phyloP scores from a whole-genome alignment of 2,797 vertebrate genomes.

The Coendou prehensilis region DNA sequence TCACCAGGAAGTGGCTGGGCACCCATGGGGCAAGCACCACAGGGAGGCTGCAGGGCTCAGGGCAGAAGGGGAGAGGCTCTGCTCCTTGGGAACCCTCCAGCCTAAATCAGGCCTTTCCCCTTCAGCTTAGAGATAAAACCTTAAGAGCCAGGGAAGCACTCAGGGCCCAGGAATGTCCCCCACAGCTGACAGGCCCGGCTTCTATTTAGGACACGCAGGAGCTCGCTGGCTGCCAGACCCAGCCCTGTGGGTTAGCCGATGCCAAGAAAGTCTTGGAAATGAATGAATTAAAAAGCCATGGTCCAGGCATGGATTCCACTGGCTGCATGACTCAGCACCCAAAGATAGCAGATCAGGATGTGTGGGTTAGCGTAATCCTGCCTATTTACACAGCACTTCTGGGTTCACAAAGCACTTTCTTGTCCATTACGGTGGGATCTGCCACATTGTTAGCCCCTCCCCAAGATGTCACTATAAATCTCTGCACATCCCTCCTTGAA shows the following conservation, averaged over 20 bases:
- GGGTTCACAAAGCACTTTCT: neutral
- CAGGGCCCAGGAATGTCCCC: constrained; percentile 80
- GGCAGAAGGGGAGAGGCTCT: neutral
- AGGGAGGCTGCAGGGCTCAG: neutral
- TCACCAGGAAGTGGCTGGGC: constrained; percentile 26
- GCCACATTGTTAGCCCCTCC: neutral
- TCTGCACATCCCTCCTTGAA: neutral
- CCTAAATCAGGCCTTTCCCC: constrained; percentile 78
- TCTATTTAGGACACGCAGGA: constrained; percentile 37
- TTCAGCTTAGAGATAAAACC: constrained; percentile 79
- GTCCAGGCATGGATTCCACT: neutral
- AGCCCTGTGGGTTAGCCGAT: constrained; percentile 12
- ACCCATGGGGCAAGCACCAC: neutral
- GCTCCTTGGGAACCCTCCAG: constrained; percentile 62
- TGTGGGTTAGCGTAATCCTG: neutral
- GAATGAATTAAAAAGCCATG: neutral
- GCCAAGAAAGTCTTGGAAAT: constrained; percentile 70
- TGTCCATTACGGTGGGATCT: neutral
- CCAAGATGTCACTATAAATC: neutral
- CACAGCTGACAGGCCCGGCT: constrained; percentile 78
- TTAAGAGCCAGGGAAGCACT: constrained; percentile 74
- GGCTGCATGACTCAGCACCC: neutral
- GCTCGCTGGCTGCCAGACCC: constrained; percentile 62
- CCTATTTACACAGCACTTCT: neutral
- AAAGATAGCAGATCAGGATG: neutral